These are phyloP conservation scores for Actinia tenebrosa DNA, from an alignment of 64 coral and sea anemone species.

Conservation along the genomic window DNA sequence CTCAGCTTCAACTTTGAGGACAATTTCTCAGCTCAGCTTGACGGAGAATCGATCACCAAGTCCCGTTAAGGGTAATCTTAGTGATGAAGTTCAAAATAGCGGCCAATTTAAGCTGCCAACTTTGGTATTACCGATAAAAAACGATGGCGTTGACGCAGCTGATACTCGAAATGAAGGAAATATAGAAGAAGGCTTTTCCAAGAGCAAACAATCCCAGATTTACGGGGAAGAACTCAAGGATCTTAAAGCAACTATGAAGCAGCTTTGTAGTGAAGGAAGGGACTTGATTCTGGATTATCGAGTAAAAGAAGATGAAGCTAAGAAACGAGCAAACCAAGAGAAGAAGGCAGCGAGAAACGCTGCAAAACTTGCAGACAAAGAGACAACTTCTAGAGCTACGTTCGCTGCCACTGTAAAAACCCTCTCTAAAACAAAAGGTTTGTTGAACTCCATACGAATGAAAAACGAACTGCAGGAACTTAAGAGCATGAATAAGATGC, in stretches of 20 bases:
- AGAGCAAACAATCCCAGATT: neutral
- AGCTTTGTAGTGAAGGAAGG: neutral
- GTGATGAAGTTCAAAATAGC: too few relatives aligned
- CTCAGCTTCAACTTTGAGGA: too few relatives aligned
- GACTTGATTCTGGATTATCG: neutral
- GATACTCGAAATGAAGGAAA: too few relatives aligned
- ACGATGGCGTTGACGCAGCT: too few relatives aligned
- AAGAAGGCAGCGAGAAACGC: neutral
- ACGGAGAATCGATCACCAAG: too few relatives aligned
- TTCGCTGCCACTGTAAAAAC: neutral
- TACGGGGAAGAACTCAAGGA: neutral
- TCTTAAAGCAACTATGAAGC: neutral
- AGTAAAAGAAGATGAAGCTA: neutral
- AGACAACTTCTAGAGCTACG: neutral
- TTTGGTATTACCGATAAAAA: too few relatives aligned
- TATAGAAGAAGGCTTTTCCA: too few relatives aligned
- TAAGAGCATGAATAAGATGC: too few relatives aligned
- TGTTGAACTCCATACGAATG: neutral
- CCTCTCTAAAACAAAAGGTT: neutral
- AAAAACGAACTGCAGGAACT: too few relatives aligned
- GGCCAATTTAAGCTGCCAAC: too few relatives aligned
- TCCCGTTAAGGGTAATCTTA: too few relatives aligned
- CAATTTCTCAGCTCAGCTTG: too few relatives aligned
- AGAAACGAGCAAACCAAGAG: slow-evolving; percentile 3
- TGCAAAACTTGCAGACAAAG: neutral